Conservation (phyloP, 2,113 vertebrate genomes). For the Macrotis lagotis region DNA sequence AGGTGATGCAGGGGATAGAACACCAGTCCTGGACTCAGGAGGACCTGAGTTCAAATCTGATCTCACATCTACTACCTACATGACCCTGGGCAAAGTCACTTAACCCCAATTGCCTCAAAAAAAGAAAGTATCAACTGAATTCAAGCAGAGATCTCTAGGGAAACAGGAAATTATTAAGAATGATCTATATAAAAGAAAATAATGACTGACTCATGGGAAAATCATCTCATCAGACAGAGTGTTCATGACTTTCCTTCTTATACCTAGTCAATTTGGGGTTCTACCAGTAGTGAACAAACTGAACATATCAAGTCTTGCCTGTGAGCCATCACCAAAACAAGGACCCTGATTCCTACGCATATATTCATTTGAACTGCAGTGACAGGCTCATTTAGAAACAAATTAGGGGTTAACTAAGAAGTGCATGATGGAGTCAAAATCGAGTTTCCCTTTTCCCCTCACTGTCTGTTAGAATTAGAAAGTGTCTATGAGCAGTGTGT, state of each 20-base stretch:
- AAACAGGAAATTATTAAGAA: neutral
- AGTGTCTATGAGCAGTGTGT: conserved; percentile 82
- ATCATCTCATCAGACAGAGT: neutral
- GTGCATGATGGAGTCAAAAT: conserved; percentile 83
- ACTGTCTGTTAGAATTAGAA: conserved; percentile 87
- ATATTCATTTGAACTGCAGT: conserved; percentile 81
- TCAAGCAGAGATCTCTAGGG: neutral
- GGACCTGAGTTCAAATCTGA: too few relatives aligned
- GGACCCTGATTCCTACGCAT: conserved; percentile 59
- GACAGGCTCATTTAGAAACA: conserved; percentile 87
- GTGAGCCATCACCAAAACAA: conserved; percentile 46
- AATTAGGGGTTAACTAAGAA: conserved; percentile 88
- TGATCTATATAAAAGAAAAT: neutral
- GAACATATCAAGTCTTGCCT: conserved; percentile 36
- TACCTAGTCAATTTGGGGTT: conserved; percentile 30
- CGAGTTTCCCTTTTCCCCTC: conserved; percentile 85
- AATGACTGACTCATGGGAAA: neutral
- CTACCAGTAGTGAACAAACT: neutral
- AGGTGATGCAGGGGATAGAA: neutral
- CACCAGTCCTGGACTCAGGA: neutral
- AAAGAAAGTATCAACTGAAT: neutral
- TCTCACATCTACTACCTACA: neutral
- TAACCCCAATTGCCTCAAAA: neutral
- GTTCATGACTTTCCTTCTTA: neutral
- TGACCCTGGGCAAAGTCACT: neutral